Base-by-base conservation (phyloP, 2,888 invertebrate genomes). In the Trachelus iudaicus region DNA sequence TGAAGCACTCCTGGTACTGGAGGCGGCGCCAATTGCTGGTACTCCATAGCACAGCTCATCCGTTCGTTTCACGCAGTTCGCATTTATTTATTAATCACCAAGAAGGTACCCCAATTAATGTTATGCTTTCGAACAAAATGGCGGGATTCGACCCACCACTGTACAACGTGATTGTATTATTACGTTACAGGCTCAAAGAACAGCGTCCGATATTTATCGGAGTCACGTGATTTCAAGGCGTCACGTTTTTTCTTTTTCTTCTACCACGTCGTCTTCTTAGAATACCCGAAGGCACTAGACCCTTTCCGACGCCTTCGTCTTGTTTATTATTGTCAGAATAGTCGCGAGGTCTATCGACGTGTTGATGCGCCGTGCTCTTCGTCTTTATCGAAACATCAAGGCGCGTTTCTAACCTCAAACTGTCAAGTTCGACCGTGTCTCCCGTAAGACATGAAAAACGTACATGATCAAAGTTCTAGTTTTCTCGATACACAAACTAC, bases 21-120 rank as follows among this genome's bases (percentile, higher is more conserved):
- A 79, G 92, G 92, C 86, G 93, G 92, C 87, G 92, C 93, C 91
- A 93, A 92, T 90, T 93, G 93, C 90, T 92, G 92, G 89, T 92
- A 92, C 90, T 91, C 90, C 92, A 91, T 91, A 79, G 86, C 88
- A 85, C 90, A 89, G 84, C 89, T 90, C 90, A 89, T 89, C 82
- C 84, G 84, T 77, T 75, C 82, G n/a, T 56, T 69, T 83, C 83
- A 85, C 83, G 78, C 80, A 80, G 77, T 56, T 56, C 23, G 79
- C 86, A 87, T 87, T 85, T 84, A 87, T 80, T 56, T 56, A 56
- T 56, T 56, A 56, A 56, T 23, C 56, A 56, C 23, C 56, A 15
- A 56, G 35, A 35, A 35, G 35, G 23, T 56, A 23, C 56, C 56
- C 9, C 9, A 23, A 23, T 2, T 23, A 23, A 23, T 2, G 6